Base-by-base conservation (phyloP, 2,113 vertebrate species). In the Gavia stellata region DNA sequence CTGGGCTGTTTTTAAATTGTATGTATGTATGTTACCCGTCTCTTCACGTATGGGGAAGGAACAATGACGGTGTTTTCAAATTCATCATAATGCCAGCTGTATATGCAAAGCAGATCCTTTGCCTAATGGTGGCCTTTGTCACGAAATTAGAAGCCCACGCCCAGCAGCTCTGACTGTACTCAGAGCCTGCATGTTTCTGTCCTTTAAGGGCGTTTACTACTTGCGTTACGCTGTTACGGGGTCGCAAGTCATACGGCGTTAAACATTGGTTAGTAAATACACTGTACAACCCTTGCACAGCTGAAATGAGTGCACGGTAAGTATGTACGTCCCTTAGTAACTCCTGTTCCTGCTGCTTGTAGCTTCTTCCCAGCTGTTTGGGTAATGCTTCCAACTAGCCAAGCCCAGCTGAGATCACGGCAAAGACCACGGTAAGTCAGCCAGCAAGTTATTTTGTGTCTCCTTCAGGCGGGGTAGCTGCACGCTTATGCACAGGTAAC, bases 301-400 rank as follows among this genome's bases (percentile, higher is more conserved):
- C 38, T 75, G 67, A 33, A 7, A 5, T 4, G 20, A 49, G 26
- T 1, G 14, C 34, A 3, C 19, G 10, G 29, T 9, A 25, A 3
- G 12, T 5, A 2, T 4, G 12, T 5, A 2, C 3, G 17, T 2
- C 70, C 33, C 5, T 12, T 11, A 45, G 0, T 23, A 40, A 45
- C 13, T 13, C 12, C 0, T 14, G 9, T 7, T 45, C 36, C 78
- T 79, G 9, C 65, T 79, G 12, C 11, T 17, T 1, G 5, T 3
- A 85, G 81, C 62, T 24, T 16, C 9, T 1, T 13, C 24, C 0
- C 1, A 17, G 33, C 19, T 1, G 12, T 11, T 6, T 23, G 47
- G 3, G 26, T 4, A 1, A 2, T 3, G 21, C 33, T 45, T 8
- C 29, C 47, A 4, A 1, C 7, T 2, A 1, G 24, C 4, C 21